Evolutionary conservation across 2,888 invertebrate genomes (phyloP).

Genomic region (Apamea monoglypha): DNA sequence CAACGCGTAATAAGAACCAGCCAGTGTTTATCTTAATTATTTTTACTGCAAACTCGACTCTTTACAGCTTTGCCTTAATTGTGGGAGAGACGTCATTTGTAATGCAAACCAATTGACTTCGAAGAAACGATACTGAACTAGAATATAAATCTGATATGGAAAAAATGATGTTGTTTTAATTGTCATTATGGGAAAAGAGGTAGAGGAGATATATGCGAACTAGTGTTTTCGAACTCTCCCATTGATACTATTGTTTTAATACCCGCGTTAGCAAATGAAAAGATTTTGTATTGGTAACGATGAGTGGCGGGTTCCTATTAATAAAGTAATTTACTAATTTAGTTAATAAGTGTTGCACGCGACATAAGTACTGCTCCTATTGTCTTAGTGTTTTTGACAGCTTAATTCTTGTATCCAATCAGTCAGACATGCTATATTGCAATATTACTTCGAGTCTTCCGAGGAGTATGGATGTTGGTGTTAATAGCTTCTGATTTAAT

Average conservation of each 20-base stretch:
- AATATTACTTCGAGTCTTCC: not conserved
- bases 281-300: slow-evolving; percentile 21
- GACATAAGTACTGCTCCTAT: not conserved
- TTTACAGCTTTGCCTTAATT: slow-evolving; percentile 58
- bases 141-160: slow-evolving; percentile 59
- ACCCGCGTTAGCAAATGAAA: not conserved
- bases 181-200: slow-evolving; percentile 54
- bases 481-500: not conserved
- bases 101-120: slow-evolving; percentile 61
- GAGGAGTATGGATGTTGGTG: not conserved
- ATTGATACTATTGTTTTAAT: slow-evolving; percentile 10
- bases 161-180: slow-evolving; percentile 40
- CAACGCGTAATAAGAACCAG: slow-evolving; percentile 65
- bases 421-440: not conserved
- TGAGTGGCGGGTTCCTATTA: slow-evolving; percentile 40
- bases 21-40: slow-evolving; percentile 69
- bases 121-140: slow-evolving; percentile 56
- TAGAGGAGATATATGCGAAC: slow-evolving; percentile 21
- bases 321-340: slow-evolving; percentile 47
- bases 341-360: slow-evolving; percentile 19
- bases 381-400: slow-evolving; percentile 1
- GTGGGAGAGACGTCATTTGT: slow-evolving; percentile 56
- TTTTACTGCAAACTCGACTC: slow-evolving; percentile 68
- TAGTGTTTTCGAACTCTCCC: slow-evolving; percentile 22
- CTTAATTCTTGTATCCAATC: slow-evolving; percentile 3